phyloP scores from a whole-genome alignment of 2,797 vertebrate genomes.

The Sandelia bainsii region DNA sequence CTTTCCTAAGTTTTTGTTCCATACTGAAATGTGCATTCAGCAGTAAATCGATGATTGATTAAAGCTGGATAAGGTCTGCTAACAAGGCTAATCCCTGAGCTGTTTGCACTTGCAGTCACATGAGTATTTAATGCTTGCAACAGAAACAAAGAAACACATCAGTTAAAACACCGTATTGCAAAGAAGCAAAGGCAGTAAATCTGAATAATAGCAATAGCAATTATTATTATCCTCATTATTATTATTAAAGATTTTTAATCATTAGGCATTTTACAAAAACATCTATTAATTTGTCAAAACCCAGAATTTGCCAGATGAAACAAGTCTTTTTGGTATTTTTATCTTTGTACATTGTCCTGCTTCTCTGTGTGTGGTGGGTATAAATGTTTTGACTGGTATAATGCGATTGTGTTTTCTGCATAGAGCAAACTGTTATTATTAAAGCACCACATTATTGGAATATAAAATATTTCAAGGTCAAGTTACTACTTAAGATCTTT shows the following conservation, averaged over 20 bases:
- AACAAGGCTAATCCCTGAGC: conserved; percentile 24
- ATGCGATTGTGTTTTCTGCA: not conserved
- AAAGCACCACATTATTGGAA: too few species aligned
- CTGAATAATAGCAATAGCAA: not conserved
- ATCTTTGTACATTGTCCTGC: not conserved
- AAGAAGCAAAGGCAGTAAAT: not conserved
- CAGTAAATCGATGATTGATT: conserved; percentile 13
- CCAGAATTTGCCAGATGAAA: too few species aligned
- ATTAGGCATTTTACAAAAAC: too few species aligned
- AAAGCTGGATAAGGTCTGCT: conserved; percentile 19
- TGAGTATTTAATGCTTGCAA: conserved; percentile 17
- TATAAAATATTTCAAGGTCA: not conserved
- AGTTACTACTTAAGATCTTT: not conserved
- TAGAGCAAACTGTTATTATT: too few species aligned
- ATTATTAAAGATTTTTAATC: too few species aligned
- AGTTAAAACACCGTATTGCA: not conserved
- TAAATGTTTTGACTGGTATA: not conserved
- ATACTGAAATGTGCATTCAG: conserved; percentile 7
- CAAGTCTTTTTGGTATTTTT: not conserved
- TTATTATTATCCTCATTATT: too few species aligned
- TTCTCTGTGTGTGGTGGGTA: not conserved
- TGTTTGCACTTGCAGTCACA: conserved; percentile 37
- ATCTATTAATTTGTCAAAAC: too few species aligned
- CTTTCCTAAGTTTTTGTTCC: not conserved
- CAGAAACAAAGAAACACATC: conserved; percentile 28